Evolutionary conservation across 2,888 invertebrate species (phyloP), one percentile per base, ranked within the genome.

Genomic region (Tridacna gigas): DNA sequence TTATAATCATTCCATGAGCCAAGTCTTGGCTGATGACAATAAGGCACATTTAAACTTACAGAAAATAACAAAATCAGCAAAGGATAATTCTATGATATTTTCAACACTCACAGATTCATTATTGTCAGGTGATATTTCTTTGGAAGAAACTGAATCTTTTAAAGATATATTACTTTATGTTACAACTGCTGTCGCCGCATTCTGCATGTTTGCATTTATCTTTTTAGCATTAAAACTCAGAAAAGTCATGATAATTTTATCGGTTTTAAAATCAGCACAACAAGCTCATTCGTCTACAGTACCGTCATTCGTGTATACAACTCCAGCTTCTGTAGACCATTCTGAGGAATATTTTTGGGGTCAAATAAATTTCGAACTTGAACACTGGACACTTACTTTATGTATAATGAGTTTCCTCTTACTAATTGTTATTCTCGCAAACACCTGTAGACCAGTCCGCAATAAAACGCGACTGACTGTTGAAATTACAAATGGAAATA

Each of bases 31-130:
- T n/a, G n/a, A n/a, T n/a, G n/a, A n/a, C n/a, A n/a, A n/a, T 47
- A 76, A 79, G 66, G 48, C 80, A 18, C 87, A 85, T 74, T 47
- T 85, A n/a, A 86, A 69, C 20, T 67, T 86, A 48, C 65, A 75
- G 65, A 77, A 82, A 80, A 83, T 85, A 73, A 79, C 80, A 25
- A 47, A 84, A 47, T 18, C 74, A 48, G 79, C 80, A 18, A 77
- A 77, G 26, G 79, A 77, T n/a, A 79, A 81, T 63, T 75, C 56
- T 48, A 69, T 78, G 11, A 77, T 76, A 63, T 86, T 86, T 77
- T 45, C 65, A 18, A 71, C 80, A 47, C 66, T 86, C 20, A 69
- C 86, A 15, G 80, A 86, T 67, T 77, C 86, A 5, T 56, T 86
- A 47, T 25, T 86, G 25, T 67, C 61, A 51, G 84, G 80, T 60